Conservation (phyloP, 1,140 invertebrate genomes). For the Trigoniulus corallinus region DNA sequence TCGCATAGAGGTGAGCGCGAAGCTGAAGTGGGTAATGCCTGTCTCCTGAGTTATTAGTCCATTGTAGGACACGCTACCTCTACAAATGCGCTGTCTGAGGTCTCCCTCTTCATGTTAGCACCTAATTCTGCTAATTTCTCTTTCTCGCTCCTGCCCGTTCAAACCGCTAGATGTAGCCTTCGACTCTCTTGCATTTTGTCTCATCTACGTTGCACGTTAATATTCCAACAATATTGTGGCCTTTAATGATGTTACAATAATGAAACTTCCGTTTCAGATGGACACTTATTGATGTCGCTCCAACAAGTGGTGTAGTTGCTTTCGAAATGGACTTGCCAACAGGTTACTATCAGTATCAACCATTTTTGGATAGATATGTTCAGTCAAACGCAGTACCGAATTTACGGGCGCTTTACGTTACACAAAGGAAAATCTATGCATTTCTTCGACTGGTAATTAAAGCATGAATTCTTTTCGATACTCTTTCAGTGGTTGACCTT, state of each 20-base stretch:
- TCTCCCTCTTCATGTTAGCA: too few species aligned
- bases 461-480: neutral
- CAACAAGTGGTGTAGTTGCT: conserved; percentile 31
- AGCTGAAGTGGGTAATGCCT: too few species aligned
- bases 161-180: too few species aligned
- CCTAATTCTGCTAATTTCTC: too few species aligned
- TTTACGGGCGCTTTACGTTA: conserved; percentile 20
- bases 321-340: conserved; percentile 39
- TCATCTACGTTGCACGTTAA: neutral
- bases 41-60: too few species aligned
- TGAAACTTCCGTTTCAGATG: conserved; percentile 18
- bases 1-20: too few species aligned
- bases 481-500: too few species aligned
- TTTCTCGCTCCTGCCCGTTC: too few species aligned
- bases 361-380: conserved; percentile 31
- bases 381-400: conserved; percentile 20
- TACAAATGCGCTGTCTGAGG: too few species aligned
- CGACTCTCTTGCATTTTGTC: too few species aligned
- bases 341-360: conserved; percentile 37
- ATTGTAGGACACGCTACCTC: too few species aligned
- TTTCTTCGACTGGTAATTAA: conserved; percentile 28
- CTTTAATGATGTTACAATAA: neutral
- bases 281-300: conserved; percentile 17
- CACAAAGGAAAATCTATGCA: conserved; percentile 25
- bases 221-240: neutral